These are phyloP conservation scores for Zygaena filipendulae DNA, from an alignment of 2,888 invertebrate genomes.

Conservation along the genomic window DNA sequence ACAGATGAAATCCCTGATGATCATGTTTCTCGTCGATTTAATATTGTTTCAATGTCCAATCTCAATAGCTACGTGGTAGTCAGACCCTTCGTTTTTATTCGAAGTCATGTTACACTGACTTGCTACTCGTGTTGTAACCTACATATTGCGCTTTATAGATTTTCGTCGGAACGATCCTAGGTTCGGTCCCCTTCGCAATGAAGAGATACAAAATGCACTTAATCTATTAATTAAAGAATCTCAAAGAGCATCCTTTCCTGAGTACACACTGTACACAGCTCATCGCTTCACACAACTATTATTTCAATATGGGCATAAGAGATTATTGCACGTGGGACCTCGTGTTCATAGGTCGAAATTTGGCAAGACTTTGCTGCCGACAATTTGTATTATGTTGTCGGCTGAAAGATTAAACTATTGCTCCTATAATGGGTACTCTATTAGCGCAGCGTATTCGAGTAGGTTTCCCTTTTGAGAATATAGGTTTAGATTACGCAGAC, in stretches of 20 bases:
- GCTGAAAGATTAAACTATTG: conserved; percentile 1
- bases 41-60: too few relatives aligned
- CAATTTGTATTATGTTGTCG: not conserved
- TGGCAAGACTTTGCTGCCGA: conserved; percentile 4
- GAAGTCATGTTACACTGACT: too few relatives aligned
- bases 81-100: too few relatives aligned
- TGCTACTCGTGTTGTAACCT: too few relatives aligned
- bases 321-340: not conserved
- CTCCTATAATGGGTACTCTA: conserved; percentile 7
- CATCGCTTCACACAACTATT: conserved; percentile 5
- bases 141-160: too few relatives aligned
- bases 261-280: conserved; percentile 1
- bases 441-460: not conserved
- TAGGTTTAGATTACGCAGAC: not conserved
- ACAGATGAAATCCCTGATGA: not conserved
- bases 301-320: not conserved
- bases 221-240: too few relatives aligned
- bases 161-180: too few relatives aligned
- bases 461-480: not conserved
- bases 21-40: not conserved
- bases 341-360: conserved; percentile 4
- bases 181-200: too few relatives aligned
- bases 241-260: too few relatives aligned
- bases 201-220: too few relatives aligned
- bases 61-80: too few relatives aligned